Evolutionary conservation across 2,113 vertebrate genomes (phyloP).

Genomic region (Corythornis madagascariensis): DNA sequence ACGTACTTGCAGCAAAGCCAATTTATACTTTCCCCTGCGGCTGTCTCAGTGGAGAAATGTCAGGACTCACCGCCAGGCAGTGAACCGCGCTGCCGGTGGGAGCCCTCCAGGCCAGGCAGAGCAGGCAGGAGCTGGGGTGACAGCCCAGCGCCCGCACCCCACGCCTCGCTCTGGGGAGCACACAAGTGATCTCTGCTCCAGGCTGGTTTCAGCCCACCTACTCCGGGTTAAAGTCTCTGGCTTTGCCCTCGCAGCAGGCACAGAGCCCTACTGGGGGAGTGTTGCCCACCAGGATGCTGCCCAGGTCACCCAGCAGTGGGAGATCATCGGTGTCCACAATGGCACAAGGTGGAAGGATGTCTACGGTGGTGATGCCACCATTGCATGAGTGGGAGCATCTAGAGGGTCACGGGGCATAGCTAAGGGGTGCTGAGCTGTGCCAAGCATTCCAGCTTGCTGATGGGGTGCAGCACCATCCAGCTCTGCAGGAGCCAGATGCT

Average conservation of each 20-base stretch:
- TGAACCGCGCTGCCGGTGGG: background rate
- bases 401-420: background rate
- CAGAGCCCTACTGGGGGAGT: background rate
- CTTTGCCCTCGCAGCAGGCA: background rate
- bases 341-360: background rate
- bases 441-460: rapidly evolving
- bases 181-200: background rate
- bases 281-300: background rate
- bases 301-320: background rate
- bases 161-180: rapidly evolving
- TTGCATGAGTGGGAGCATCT: rapidly evolving
- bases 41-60: background rate
- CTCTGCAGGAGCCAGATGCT: background rate
- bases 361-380: background rate
- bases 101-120: background rate
- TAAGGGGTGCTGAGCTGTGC: background rate
- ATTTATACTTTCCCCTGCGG: background rate
- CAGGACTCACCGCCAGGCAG: background rate
- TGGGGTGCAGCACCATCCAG: rapidly evolving
- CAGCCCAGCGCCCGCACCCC: background rate
- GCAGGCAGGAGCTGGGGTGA: background rate
- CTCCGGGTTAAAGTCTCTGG: background rate
- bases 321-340: rapidly evolving
- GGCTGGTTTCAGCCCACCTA: background rate
- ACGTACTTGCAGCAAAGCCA: background rate